These are phyloP conservation scores for Bombus confusus DNA, from an alignment of 1,140 invertebrate species.

Conservation along the genomic window DNA sequence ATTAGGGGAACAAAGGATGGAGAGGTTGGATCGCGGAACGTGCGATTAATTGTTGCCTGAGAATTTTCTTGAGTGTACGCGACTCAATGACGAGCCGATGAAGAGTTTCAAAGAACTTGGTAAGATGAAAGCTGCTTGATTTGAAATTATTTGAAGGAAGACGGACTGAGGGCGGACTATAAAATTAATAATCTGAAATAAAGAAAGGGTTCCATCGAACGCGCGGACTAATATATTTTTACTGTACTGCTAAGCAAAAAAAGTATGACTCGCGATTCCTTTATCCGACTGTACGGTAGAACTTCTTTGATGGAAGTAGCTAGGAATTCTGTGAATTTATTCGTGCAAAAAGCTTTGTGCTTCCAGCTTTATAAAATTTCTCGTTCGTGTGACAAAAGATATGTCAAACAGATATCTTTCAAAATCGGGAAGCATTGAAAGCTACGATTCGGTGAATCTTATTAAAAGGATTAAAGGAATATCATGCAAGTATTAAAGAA, in stretches of 20 bases:
- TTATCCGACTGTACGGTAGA: not conserved
- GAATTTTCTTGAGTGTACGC: too few relatives aligned
- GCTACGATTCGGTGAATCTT: not conserved
- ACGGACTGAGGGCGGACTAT: not conserved
- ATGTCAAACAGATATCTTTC: not conserved
- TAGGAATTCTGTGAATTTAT: conserved; percentile 4
- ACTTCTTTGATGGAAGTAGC: conserved; percentile 4
- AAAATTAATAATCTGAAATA: not conserved
- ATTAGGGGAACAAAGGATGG: not conserved
- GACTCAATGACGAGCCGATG: not conserved
- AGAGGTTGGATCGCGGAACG: not conserved
- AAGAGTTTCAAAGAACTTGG: not conserved
- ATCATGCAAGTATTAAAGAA: not conserved
- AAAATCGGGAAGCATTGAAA: not conserved
- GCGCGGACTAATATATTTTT: not conserved
- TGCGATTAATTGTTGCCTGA: not conserved
- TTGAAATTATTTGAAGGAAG: not conserved
- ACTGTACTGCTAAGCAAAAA: not conserved
- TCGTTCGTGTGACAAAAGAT: not conserved
- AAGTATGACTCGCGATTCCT: conserved; percentile 3
- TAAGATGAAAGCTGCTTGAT: not conserved
- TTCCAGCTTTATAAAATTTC: not conserved
- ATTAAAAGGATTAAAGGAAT: not conserved
- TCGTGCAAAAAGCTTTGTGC: not conserved
- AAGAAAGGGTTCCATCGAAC: not conserved